phyloP scores from a whole-genome alignment of 2,113 vertebrate genomes.

The Malurus cyaneus region DNA sequence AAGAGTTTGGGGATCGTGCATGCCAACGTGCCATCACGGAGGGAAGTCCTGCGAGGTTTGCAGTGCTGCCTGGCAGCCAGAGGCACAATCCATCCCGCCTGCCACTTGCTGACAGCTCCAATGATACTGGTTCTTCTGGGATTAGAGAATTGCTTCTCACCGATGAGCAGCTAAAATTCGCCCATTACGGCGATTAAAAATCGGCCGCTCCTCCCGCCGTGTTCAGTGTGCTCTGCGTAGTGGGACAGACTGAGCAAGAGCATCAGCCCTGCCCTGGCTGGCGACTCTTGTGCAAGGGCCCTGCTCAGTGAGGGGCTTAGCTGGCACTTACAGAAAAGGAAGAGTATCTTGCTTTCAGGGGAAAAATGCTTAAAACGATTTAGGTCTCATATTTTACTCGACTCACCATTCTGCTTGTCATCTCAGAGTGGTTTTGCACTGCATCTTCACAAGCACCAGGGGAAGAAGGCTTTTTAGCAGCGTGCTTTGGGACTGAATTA shows the following conservation, averaged over 20 bases:
- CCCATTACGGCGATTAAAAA: neutral
- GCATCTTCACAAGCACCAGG: neutral
- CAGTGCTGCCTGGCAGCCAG: neutral
- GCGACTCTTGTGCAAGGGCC: neutral
- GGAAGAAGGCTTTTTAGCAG: neutral
- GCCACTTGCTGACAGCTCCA: constrained; percentile 41
- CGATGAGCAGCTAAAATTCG: constrained; percentile 11
- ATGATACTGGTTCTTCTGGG: constrained; percentile 34
- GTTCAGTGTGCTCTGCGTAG: rapidly evolving
- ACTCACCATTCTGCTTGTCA: neutral
- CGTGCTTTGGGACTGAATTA: neutral
- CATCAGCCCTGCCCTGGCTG: neutral
- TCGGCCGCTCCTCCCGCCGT: neutral
- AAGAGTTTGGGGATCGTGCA: neutral
- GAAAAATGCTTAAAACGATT: neutral
- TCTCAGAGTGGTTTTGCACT: neutral
- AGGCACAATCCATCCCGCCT: neutral
- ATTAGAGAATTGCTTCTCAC: neutral
- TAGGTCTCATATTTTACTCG: neutral
- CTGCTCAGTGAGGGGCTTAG: neutral
- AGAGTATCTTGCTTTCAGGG: neutral
- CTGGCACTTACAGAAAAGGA: neutral
- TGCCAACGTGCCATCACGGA: neutral
- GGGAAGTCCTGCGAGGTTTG: neutral
- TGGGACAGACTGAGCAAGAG: neutral